phyloP scores from a whole-genome alignment of 2,797 vertebrate species.

The Triplophysa bombifrons region DNA sequence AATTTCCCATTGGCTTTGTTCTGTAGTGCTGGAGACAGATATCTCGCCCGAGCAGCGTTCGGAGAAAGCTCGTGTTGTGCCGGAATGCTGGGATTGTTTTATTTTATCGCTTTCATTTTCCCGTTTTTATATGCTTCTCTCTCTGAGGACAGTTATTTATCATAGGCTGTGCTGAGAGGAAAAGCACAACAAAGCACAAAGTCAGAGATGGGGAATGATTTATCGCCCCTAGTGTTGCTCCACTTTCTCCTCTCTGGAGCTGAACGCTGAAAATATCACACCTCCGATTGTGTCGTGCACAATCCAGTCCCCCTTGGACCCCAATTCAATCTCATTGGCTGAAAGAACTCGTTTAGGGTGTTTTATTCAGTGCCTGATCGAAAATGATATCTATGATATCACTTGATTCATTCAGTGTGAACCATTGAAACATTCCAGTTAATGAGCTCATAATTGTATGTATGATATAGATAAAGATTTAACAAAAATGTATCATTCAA shows the following conservation, averaged over 20 bases:
- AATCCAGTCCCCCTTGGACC: conserved; percentile 11
- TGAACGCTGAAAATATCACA: conserved; percentile 51
- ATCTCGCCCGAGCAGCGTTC: conserved; percentile 46
- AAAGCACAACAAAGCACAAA: conserved; percentile 69
- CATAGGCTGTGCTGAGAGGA: conserved; percentile 59
- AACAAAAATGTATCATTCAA: no score
- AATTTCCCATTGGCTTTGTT: conserved; percentile 54
- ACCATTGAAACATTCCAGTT: not conserved
- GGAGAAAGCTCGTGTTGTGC: conserved; percentile 57
- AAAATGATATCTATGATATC: not conserved
- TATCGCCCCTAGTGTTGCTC: conserved; percentile 61
- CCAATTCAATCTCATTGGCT: conserved; percentile 16
- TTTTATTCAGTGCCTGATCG: conserved; percentile 2
- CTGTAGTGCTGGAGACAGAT: conserved; percentile 32
- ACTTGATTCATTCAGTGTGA: not conserved
- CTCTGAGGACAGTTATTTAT: conserved; percentile 71
- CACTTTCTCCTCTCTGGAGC: conserved; percentile 58
- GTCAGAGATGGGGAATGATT: conserved; percentile 69
- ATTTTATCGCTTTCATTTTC: conserved; percentile 75
- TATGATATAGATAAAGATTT: no score
- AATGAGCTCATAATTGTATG: no score
- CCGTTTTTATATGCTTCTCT: conserved; percentile 69
- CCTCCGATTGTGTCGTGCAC: not conserved
- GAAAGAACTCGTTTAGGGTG: not conserved
- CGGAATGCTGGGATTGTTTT: conserved; percentile 60